These are phyloP conservation scores for Habrosyne pyritoides DNA, from an alignment of 2,888 invertebrate genomes.

Conservation along the genomic window DNA sequence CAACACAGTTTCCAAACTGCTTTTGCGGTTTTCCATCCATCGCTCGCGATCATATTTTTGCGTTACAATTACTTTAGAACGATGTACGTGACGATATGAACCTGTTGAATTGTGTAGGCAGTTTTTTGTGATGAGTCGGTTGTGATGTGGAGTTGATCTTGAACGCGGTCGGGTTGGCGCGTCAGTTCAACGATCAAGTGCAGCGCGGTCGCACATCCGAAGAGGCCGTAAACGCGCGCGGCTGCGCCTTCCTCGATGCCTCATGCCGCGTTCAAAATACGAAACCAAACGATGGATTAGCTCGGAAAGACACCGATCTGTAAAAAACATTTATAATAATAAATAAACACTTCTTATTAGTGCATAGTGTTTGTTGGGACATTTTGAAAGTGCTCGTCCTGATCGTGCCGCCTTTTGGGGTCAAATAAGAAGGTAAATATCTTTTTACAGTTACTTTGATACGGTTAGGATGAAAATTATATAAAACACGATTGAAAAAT, in stretches of 20 bases:
- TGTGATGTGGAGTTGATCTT: slow-evolving; percentile 14
- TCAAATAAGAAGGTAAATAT: slow-evolving; percentile 63
- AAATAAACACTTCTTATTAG: slow-evolving; percentile 39
- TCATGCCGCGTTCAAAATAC: slow-evolving; percentile 48
- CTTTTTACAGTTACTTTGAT: slow-evolving; percentile 49
- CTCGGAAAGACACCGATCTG: slow-evolving; percentile 30
- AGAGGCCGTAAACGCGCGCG: slow-evolving; percentile 59
- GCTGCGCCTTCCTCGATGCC: slow-evolving; percentile 48
- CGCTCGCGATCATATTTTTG: slow-evolving; percentile 56
- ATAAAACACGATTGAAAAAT: not conserved
- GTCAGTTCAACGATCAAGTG: slow-evolving; percentile 79
- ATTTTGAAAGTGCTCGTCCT: slow-evolving; percentile 39
- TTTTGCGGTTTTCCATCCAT: slow-evolving; percentile 68
- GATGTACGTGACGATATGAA: slow-evolving; percentile 44
- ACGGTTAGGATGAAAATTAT: not conserved
- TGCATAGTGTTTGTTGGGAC: slow-evolving; percentile 60
- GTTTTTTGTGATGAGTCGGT: slow-evolving; percentile 19
- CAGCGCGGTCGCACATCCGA: slow-evolving; percentile 71
- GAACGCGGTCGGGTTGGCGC: slow-evolving; percentile 52
- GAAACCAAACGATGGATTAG: slow-evolving; percentile 44
- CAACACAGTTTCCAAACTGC: slow-evolving; percentile 65
- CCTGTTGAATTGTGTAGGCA: slow-evolving; percentile 46
- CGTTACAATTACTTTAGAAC: slow-evolving; percentile 54
- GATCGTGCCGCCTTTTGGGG: slow-evolving; percentile 49
- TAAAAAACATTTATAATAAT: slow-evolving; percentile 37